Evolutionary conservation across 2,797 vertebrate genomes (phyloP).

Genomic region (Halcyon chelicuti): DNA sequence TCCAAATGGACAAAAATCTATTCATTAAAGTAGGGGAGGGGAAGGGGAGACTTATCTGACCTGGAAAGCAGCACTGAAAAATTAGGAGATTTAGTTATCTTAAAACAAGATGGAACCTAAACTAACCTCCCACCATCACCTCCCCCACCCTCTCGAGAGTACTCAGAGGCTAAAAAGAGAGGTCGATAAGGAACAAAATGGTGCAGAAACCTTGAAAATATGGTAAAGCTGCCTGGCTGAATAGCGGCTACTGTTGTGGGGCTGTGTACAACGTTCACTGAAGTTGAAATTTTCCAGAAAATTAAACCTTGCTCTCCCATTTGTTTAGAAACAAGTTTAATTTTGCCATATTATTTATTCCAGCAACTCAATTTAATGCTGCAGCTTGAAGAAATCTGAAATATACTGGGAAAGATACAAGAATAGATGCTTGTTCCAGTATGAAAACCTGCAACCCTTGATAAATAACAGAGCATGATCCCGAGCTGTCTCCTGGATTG

Average conservation of each 20-base stretch:
- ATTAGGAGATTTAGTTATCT: not conserved
- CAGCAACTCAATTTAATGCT: not conserved
- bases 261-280: not conserved
- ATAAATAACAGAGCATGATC: conserved; percentile 53
- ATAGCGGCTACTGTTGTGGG: not conserved
- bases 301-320: not conserved
- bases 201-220: not conserved
- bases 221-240: not conserved
- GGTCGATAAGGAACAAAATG: not conserved
- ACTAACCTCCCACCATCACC: not conserved
- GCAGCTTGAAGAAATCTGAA: not conserved
- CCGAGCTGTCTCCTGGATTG: not conserved
- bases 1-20: not conserved
- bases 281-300: not conserved
- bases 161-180: not conserved
- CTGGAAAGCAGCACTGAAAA: not conserved
- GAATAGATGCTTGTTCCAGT: not conserved
- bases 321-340: not conserved
- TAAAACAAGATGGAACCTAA: not conserved
- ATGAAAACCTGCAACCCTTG: not conserved
- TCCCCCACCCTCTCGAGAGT: rapidly evolving
- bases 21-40: not conserved
- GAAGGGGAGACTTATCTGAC: not conserved
- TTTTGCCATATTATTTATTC: not conserved
- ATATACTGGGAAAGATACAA: not conserved